Percentiles rank a stretch among this genome's conserved stretches.
phyloP scores from a whole-genome alignment of 2,888 invertebrate species.

The Stramonita haemastoma region DNA sequence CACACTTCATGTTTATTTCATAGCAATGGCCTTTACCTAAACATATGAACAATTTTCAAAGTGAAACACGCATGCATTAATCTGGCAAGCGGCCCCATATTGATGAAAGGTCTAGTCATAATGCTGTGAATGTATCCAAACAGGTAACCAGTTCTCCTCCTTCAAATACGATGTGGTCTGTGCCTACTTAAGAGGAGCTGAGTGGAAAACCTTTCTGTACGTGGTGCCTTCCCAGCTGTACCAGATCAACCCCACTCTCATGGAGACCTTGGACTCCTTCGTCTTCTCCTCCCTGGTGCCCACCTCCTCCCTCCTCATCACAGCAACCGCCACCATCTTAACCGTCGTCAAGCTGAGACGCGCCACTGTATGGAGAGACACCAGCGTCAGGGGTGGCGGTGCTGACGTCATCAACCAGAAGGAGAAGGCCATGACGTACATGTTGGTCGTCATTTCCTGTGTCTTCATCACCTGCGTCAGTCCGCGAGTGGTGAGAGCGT shows the following conservation, averaged over 20 bases:
- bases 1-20: background rate
- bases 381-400: background rate
- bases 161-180: conserved; percentile 31
- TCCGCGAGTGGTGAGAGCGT: conserved; percentile 12
- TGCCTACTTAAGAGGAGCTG: background rate
- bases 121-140: background rate
- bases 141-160: conserved; percentile 15
- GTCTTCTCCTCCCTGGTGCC: conserved; percentile 23
- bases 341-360: conserved; percentile 5
- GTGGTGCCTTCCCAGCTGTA: conserved; percentile 27
- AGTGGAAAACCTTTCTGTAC: background rate
- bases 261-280: conserved; percentile 8
- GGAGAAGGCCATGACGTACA: conserved; percentile 18
- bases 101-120: background rate
- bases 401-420: conserved; percentile 27
- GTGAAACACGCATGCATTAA: background rate
- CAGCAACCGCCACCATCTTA: background rate
- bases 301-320: conserved; percentile 22
- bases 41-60: background rate
- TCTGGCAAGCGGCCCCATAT: background rate
- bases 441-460: conserved; percentile 39
- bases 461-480: conserved; percentile 29
- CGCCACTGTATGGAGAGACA: background rate
- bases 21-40: background rate
- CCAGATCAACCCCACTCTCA: background rate